Evolutionary conservation across 2,797 vertebrate genomes (phyloP), one percentile per base, ranked within the genome.

Genomic region (Cyclopterus lumpus): DNA sequence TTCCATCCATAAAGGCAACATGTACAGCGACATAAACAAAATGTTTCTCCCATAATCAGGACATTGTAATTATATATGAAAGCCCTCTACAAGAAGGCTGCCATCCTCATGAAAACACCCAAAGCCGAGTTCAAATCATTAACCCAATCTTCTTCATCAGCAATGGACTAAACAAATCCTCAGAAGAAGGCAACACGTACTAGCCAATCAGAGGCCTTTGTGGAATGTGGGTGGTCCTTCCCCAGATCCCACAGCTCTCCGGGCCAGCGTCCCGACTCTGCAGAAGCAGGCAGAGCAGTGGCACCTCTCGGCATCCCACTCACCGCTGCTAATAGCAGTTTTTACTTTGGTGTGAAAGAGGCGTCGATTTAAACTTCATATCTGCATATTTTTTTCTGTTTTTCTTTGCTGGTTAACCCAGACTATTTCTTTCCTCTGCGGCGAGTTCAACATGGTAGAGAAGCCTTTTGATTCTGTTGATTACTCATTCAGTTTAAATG

Each of bases 381-480:
- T 49, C 72, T 63, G 30, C 61, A 77, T 59, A 14, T 65, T 65
- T 53, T 20, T 54, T 51, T 53, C n/a, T 42, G n/a, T 58, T 0
- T 12, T 40, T 22, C 34, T 73, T 62, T 62, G 6, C 70, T 61
- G 6, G 36, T 51, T 46, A 53, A 38, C 32, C 44, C 3, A 7
- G 20, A 28, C 51, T 16, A 8, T 69, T 32, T 60, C 22, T 53
- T 30, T 10, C 4, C 4, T 58, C 24, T 48, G 30, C 20, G 36
- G 6, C 59, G 26, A 6, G 20, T 67, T 54, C 0, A 58, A 24
- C 36, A 8, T 63, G 30, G 22, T 9, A 28, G 6, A 53, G 20
- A 53, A 53, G 24, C 42, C 40, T 18, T 80, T 60, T 8, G 20
- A 24, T 58, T 73, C 9, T 38, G 18, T 22, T 49, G 55, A 59